Evolutionary conservation across 2,888 invertebrate species (phyloP).

Genomic region (Chymomyza amoena): DNA sequence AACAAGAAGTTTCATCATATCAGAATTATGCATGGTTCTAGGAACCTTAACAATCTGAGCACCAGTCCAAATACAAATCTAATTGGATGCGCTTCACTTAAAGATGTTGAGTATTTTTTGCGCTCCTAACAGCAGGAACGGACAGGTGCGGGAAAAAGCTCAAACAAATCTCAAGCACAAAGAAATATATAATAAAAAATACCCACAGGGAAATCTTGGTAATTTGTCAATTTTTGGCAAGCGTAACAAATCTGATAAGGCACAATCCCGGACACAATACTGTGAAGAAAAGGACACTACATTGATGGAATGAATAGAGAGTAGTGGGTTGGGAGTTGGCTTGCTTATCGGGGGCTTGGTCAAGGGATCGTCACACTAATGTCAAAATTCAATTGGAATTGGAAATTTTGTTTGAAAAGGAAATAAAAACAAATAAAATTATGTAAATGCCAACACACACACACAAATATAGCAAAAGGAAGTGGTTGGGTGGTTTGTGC

Average conservation of each 20-base stretch:
- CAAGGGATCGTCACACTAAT: constrained; percentile 41
- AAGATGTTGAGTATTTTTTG: background rate
- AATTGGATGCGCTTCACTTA: background rate
- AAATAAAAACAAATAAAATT: constrained; percentile 64
- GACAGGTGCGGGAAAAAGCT: background rate
- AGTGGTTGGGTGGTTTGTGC: background rate
- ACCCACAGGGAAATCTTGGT: constrained; percentile 47
- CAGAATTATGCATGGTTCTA: no score
- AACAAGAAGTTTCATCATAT: no score
- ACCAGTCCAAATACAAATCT: background rate
- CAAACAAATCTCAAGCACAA: constrained; percentile 13
- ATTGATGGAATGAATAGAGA: background rate
- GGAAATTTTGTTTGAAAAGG: constrained; percentile 46
- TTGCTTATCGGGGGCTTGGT: background rate
- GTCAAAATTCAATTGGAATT: constrained; percentile 67
- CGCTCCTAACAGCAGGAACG: background rate
- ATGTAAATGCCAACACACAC: constrained; percentile 52
- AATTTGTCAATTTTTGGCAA: constrained; percentile 49
- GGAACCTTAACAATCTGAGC: no score
- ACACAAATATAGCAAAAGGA: constrained; percentile 3
- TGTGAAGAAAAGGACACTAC: constrained; percentile 1
- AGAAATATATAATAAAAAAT: background rate
- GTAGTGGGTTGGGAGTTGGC: background rate
- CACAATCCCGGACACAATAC: constrained; percentile 3
- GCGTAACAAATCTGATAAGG: constrained; percentile 43